Evolutionary conservation across 2,113 vertebrate species (phyloP).

Genomic region (Rhinolophus ferrumequinum): DNA sequence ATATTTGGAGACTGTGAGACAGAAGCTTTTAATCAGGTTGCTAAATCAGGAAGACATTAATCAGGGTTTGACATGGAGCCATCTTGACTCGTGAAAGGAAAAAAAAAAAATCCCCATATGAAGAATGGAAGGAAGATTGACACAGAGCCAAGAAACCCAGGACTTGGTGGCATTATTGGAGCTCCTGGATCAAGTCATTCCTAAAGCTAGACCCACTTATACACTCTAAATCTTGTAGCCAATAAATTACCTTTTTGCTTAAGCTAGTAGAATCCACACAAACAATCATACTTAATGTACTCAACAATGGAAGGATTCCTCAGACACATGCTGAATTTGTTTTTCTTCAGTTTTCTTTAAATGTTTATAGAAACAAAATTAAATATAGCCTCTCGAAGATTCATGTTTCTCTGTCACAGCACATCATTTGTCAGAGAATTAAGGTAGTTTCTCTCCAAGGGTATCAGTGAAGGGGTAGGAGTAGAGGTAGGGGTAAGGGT

Average conservation of each 20-base stretch:
- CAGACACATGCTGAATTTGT: not conserved
- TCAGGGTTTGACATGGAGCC: not conserved
- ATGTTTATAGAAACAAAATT: not conserved
- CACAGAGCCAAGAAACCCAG: not conserved
- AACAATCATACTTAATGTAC: not conserved
- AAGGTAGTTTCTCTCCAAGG: not conserved
- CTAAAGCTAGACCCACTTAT: not conserved
- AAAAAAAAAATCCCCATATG: not conserved
- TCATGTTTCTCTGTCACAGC: not conserved
- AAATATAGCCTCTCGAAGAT: not conserved
- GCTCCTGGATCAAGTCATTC: no score
- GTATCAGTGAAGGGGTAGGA: not conserved
- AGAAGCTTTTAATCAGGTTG: not conserved
- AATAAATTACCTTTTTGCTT: not conserved
- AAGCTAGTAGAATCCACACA: not conserved
- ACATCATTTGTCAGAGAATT: not conserved
- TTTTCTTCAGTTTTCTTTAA: not conserved
- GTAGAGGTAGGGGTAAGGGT: not conserved
- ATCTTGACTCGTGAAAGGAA: not conserved
- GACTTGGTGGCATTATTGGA: not conserved
- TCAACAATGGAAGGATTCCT: not conserved
- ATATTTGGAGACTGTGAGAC: not conserved
- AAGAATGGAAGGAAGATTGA: not conserved
- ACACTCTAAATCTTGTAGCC: not conserved
- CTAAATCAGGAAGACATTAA: not conserved